Conservation (phyloP, 2,888 invertebrate genomes). For the Schizotus pectinicornis region DNA sequence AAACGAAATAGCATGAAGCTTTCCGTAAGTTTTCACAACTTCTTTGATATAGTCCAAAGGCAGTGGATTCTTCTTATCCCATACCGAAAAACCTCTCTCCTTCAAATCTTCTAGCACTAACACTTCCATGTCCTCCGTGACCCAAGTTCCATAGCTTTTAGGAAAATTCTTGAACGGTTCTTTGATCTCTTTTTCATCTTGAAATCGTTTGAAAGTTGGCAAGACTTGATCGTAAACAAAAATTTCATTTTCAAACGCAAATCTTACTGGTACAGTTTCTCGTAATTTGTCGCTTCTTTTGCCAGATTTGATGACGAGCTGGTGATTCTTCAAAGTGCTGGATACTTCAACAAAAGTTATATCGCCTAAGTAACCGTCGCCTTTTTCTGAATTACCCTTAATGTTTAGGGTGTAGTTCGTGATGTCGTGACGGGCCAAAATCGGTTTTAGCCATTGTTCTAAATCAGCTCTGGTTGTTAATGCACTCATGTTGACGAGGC, state of each 20-base stretch:
- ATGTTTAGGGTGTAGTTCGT: no score
- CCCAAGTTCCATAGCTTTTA: constrained; percentile 24
- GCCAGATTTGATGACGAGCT: constrained; percentile 18
- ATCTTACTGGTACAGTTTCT: constrained; percentile 15
- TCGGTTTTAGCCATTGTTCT: no score
- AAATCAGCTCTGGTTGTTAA: no score
- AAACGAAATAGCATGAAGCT: constrained; percentile 39
- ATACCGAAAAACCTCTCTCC: constrained; percentile 18
- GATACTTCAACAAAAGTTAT: no score
- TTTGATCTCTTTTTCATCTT: constrained; percentile 16
- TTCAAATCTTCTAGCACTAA: constrained; percentile 33
- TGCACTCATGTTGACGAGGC: no score
- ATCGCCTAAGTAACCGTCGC: no score
- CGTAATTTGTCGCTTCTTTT: constrained; percentile 16
- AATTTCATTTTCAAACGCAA: constrained; percentile 35
- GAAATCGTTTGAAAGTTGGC: constrained; percentile 32
- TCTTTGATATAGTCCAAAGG: constrained; percentile 33
- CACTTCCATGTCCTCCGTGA: not conserved
- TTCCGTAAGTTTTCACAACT: constrained; percentile 38
- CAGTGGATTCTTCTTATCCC: constrained; percentile 21
- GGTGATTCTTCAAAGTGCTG: not conserved
- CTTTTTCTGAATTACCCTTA: no score
- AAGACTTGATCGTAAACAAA: constrained; percentile 36
- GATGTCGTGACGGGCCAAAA: no score
- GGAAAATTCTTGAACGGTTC: constrained; percentile 21